Base-by-base conservation (phyloP, 2,113 vertebrate species). In the Genyomyrus donnyi region DNA sequence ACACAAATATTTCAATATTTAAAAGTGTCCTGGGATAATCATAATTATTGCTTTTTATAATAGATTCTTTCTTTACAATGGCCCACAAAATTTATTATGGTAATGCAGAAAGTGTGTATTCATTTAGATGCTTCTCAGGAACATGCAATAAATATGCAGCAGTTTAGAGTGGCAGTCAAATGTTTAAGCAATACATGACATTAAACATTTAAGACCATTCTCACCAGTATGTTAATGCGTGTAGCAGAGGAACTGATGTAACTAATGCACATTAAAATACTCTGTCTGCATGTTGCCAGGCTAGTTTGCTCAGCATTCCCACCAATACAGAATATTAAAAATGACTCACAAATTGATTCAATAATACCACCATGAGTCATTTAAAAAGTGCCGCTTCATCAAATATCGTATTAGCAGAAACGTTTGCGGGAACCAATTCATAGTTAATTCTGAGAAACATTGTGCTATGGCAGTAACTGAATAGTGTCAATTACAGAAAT, bases 181-280 rank as follows among this genome's bases (percentile, higher is more conserved):
- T 87, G 48, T 85, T 85, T 85, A 87, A 53, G n/a, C 46, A 53
- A 87, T 48, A 85, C 83, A 53, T 53, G 27, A 56, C 27, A 53
- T 87, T 31, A 87, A 87, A 52, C n/a, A 87, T 52, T 49, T 87
- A 53, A 87, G 50, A 87, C 48, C 19, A 85, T 85, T 85, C 39
- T 48, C 45, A 46, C 45, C 45, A 85, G 39, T 85, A 48, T 46
- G 83, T 46, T 85, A 85, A 85, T 85, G 83, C 10, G 42, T 48
- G 45, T 27, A 85, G 45, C 83, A 85, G 21, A 85, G 45, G 83
- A 46, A n/a, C 21, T 48, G 35, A 85, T 45, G 39, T 85, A 85
- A 85, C 39, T 85, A 24, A 24, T 46, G 42, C 39, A n/a, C 45
- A 42, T 45, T 42, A 85, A 85, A 24, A 46, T 24, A 48, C 35